These are phyloP conservation scores for Enteromius treurensis DNA, from an alignment of 2,797 vertebrate species.

Conservation along the genomic window DNA sequence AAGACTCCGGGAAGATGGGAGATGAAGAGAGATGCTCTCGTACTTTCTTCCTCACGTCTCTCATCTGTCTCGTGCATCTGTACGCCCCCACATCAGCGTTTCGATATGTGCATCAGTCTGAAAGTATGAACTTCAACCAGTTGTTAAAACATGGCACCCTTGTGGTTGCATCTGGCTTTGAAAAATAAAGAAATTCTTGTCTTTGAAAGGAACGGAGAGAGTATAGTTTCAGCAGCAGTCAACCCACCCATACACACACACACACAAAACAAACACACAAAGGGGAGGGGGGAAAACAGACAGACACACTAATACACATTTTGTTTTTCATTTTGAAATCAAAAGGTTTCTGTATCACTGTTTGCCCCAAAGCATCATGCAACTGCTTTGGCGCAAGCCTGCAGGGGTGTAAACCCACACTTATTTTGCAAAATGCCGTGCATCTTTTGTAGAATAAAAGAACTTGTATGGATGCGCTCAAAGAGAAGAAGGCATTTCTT, in stretches of 20 bases:
- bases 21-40: constrained; percentile 50
- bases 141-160: constrained; percentile 72
- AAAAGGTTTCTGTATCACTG: constrained; percentile 67
- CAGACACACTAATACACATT: constrained; percentile 56
- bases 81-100: constrained; percentile 43
- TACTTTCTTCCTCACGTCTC: constrained; percentile 34
- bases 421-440: constrained; percentile 59
- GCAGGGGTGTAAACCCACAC: constrained; percentile 72
- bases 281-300: constrained; percentile 19
- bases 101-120: constrained; percentile 41
- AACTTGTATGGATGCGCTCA: constrained; percentile 60
- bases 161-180: constrained; percentile 71
- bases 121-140: constrained; percentile 73
- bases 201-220: constrained; percentile 69
- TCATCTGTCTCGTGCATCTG: constrained; percentile 47
- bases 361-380: constrained; percentile 77
- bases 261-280: constrained; percentile 27
- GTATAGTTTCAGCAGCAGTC: constrained; percentile 64
- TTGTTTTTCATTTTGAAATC: constrained; percentile 74
- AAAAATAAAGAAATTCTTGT: constrained; percentile 69
- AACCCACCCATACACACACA: constrained; percentile 50
- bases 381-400: constrained; percentile 72
- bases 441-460: constrained; percentile 60
- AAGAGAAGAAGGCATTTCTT: constrained; percentile 54
- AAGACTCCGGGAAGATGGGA: constrained; percentile 40